Evolutionary conservation across 2,888 invertebrate species (phyloP), one percentile per base, ranked within the genome.

Genomic region (Standfussiana lucernea): DNA sequence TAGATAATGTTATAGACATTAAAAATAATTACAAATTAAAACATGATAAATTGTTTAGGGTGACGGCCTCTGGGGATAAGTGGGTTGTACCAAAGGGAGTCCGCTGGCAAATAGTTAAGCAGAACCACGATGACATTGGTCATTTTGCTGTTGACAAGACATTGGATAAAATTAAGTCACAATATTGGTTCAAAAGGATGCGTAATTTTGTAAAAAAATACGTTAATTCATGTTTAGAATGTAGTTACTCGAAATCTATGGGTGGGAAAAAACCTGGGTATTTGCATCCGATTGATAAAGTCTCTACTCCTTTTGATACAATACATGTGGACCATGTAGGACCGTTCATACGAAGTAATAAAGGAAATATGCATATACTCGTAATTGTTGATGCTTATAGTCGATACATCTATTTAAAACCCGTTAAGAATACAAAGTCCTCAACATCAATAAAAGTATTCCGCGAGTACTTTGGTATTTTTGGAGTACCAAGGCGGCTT

Each of bases 351-450:
- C 62, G 37, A 37, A 37, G 62, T 37, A 37, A 13, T 24, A 64
- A 64, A n/a, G 37, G 64, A 13, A 64, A 65, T 42, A 42, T 42
- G 40, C 28, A 65, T 10, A 65, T 65, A 8, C 65, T 65, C 10
- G 65, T 65, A 28, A 65, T 65, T 28, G 42, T 65, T 28, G 65
- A 65, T 42, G 65, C 28, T 28, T 65, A 42, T 5, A 42, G n/a
- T 65, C 42, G 42, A 28, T 42, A 65, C 21, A 65, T 42, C 28
- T 65, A 65, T 40, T 65, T 65, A 28, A 65, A 65, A 65, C 42
- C 65, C n/a, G 65, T 65, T 10, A 40, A 18, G 13, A 65, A 65
- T 28, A 42, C 65, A 28, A 65, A 42, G 5, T 65, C 65, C n/a
- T 40, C n/a, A 15, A 61, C 35, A 21, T 61, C 61, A 61, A 61